Evolutionary conservation across 2,113 vertebrate species (phyloP), one percentile per base, ranked within the genome.

Genomic region (Ifrita kowaldi): DNA sequence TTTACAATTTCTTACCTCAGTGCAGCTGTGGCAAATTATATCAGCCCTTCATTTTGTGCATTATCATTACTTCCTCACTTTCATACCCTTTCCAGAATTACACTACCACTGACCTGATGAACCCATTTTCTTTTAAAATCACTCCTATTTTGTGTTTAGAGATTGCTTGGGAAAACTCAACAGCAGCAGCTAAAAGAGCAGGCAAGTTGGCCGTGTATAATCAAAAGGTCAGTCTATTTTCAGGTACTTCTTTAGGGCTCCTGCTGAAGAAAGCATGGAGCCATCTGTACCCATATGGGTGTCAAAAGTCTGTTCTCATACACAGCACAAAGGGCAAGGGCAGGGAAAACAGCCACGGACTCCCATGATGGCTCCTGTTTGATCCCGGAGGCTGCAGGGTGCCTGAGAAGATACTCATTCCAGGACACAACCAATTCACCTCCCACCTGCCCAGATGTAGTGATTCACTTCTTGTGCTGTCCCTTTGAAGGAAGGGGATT

Each of bases 71-170:
- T 87, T 93, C 64, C 77, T 86, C 41, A 73, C 90, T 95, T 88
- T 84, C 86, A 73, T 87, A 96, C 79, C 85, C 85, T 70, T 95
- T 90, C 92, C 46, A 50, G 95, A 92, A 84, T 94, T 89, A 87
- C 49, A 62, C 88, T 81, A 50, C 83, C 73, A 84, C 88, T 96
- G 92, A 93, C 76, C 94, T 41, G 83, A 91, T 88, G 86, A 96
- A 95, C 90, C 86, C 77, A 93, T 90, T 92, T 96, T 88, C 80
- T 68, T 95, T 93, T 92, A 93, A 95, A 92, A 81, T 87, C 65
- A 39, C 37, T 92, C 52, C 73, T 84, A 24, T 90, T 93, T 96
- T 88, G 64, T 89, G 57, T 87, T 81, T 87, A 90, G 80, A 92
- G 60, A 92, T 86, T 93, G 85, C 90, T 64, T 93, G 83, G 85